These are phyloP conservation scores for Heteronetta atricapilla DNA, from an alignment of 2,113 vertebrate genomes.

Conservation along the genomic window DNA sequence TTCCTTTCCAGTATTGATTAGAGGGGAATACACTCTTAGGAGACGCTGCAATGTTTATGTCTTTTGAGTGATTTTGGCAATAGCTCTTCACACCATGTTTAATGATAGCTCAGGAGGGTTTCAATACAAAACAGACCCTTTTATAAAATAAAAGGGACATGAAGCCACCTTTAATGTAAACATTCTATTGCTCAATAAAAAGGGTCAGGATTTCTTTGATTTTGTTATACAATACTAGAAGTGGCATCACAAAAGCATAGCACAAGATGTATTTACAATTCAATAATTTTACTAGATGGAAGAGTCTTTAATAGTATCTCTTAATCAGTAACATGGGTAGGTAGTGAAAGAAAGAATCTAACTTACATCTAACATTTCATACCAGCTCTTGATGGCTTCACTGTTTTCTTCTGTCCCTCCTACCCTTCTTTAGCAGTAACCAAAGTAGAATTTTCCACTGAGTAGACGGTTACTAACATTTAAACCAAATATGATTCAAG, in stretches of 20 bases:
- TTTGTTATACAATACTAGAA: background rate
- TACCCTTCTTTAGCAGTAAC: background rate
- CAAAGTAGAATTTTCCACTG: background rate
- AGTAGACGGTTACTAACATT: background rate
- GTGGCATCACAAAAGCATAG: background rate
- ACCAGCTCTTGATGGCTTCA: background rate
- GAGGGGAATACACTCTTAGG: background rate
- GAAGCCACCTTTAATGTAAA: background rate
- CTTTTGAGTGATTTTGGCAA: background rate
- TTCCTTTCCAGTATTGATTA: background rate
- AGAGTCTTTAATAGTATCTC: background rate
- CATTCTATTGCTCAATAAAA: background rate
- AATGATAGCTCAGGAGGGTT: background rate
- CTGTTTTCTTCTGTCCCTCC: background rate
- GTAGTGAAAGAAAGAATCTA: background rate
- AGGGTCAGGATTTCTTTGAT: background rate
- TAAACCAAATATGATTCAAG: background rate
- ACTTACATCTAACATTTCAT: fast-evolving
- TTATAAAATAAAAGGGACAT: background rate
- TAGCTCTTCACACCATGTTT: background rate
- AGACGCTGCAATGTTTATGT: background rate
- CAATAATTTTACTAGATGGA: background rate
- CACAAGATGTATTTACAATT: background rate
- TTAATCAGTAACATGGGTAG: background rate
- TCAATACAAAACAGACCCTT: background rate